Percentiles rank a stretch among this genome's conserved stretches.
Conservation (phyloP, 1,140 invertebrate genomes). For the Sminthurinus signatus region DNA sequence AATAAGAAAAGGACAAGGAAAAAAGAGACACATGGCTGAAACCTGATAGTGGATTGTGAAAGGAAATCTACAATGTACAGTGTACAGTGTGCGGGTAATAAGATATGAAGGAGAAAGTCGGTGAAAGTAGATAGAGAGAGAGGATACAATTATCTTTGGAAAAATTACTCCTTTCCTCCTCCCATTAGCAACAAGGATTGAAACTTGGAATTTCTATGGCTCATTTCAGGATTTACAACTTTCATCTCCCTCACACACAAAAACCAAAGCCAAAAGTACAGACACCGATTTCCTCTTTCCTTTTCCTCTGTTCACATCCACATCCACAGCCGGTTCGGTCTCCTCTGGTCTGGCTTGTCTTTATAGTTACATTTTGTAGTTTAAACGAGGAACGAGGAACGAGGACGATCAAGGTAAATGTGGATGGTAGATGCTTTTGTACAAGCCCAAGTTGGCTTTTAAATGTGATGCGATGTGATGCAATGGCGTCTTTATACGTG, state of each 20-base stretch:
- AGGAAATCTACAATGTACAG: neutral
- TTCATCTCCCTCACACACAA: neutral
- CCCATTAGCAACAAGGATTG: conserved; percentile 15
- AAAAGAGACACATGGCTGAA: neutral
- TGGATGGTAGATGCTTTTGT: too few species aligned
- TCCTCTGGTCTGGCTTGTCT: too few species aligned
- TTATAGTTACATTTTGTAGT: too few species aligned
- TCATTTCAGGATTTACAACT: neutral
- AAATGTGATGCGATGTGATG: too few species aligned
- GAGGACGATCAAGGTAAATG: too few species aligned
- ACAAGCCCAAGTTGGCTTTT: too few species aligned
- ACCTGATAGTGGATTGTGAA: neutral
- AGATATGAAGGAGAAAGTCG: neutral
- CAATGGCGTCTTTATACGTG: too few species aligned
- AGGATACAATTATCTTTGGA: conserved; percentile 15
- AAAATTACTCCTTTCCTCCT: conserved; percentile 15
- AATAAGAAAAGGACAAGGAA: neutral
- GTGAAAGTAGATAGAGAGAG: neutral
- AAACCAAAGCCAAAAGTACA: neutral
- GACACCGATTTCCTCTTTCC: too few species aligned
- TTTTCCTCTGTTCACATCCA: too few species aligned
- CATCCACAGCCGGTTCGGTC: too few species aligned
- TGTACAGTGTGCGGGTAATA: neutral
- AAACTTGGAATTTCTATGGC: neutral
- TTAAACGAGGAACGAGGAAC: too few species aligned